A percentile compares a stretch with the other conserved stretches of the same genome.
Evolutionary conservation across 1,140 invertebrate species (phyloP).

Genomic region (Delia radicum): DNA sequence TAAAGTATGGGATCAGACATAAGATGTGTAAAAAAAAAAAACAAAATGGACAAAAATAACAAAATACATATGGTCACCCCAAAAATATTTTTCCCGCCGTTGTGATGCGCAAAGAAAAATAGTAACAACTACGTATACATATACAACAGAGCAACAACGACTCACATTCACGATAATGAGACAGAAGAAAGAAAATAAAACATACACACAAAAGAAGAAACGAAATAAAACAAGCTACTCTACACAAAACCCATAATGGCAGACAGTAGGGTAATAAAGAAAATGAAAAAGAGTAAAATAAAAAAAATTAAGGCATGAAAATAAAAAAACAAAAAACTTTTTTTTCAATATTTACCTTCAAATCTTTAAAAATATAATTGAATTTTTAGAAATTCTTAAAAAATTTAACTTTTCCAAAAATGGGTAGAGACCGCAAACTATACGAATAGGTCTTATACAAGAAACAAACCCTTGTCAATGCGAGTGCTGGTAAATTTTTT

Average conservation of each 20-base stretch:
- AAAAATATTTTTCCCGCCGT: slow-evolving; percentile 28
- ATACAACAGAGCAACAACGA: slow-evolving; percentile 15
- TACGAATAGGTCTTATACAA: neutral
- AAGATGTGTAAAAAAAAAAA: too few species aligned
- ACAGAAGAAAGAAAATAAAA: neutral
- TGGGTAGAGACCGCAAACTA: neutral
- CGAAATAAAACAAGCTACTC: neutral
- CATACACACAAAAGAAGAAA: neutral
- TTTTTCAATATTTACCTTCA: slow-evolving; percentile 7
- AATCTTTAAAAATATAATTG: neutral
- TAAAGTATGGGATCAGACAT: too few species aligned
- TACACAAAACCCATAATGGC: neutral
- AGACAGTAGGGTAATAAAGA: slow-evolving; percentile 11
- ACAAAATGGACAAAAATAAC: neutral
- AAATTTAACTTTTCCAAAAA: neutral
- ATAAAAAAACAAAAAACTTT: neutral
- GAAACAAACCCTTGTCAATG: slow-evolving; percentile 18
- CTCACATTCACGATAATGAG: slow-evolving; percentile 18
- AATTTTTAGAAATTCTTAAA: neutral
- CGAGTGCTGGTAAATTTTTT: slow-evolving; percentile 14
- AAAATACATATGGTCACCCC: slow-evolving; percentile 23
- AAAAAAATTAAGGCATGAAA: neutral
- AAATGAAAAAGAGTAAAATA: neutral
- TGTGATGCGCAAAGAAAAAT: slow-evolving; percentile 12
- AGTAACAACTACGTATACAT: slow-evolving; percentile 17